Evolutionary conservation across 2,888 invertebrate species (phyloP), one percentile per base, ranked within the genome.

Genomic region (Melanostoma scalare): DNA sequence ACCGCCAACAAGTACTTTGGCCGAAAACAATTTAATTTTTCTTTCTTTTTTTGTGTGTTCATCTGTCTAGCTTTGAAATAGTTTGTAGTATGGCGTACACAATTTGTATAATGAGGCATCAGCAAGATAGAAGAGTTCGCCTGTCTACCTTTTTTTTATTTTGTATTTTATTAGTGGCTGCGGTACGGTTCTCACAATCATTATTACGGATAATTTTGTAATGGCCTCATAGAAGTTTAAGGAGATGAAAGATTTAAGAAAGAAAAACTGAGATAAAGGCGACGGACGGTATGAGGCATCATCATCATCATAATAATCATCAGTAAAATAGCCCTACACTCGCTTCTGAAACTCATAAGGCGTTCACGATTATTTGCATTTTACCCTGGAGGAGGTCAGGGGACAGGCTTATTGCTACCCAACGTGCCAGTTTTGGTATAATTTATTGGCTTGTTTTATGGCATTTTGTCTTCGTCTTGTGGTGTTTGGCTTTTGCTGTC

Each of bases 171-270:
- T 58, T 73, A 60, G 68, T 73, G 68, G 61, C 68, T 44, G 68
- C 78, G 77, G 77, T 78, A 78, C 42, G 78, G 74, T 84, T 84
- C 84, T 79, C 84, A 84, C 84, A 84, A 79, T 84, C 82, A 82
- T 82, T 84, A 79, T 84, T 84, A 84, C 71, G 71, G 79, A 78
- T 79, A 84, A 84, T 84, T 79, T 84, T 61, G 79, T 84, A 84
- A 84, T 84, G 71, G 79, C 68, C 46, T 46, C 46, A 69, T 78
- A 73, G 73, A 82, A 69, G 67, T 55, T 74, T 65, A 74, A 52
- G 42, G 35, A 74, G 53, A 73, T 48, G 8, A 8, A 56, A 31
- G 38, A 35, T 71, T 63, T 58, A 75, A 36, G 63, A 71, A 60
- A 68, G 3, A 50, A 42, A 65, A 74, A 55, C 20, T 50, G 36